Evolutionary conservation across 2,113 vertebrate genomes (phyloP), one percentile per base, ranked within the genome.

Genomic region (Upupa epops): DNA sequence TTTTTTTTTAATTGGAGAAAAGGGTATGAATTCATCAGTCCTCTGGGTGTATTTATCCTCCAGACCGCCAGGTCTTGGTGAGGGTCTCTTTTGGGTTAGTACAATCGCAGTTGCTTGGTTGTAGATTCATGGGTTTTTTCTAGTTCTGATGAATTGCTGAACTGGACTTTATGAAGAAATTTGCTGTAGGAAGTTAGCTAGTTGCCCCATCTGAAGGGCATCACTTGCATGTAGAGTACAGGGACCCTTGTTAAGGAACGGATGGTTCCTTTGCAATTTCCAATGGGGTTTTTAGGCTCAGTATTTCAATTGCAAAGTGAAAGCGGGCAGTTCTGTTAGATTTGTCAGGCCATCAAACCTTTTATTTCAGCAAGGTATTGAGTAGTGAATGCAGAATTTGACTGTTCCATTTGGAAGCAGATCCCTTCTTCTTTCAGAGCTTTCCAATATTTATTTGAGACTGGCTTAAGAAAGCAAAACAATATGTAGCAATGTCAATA

Each of bases 241-340:
- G 34, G 25, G 6, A 6, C 16, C 26, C 25, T 34, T 31, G 13
- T 20, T 51, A 42, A n/a, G 28, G 36, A 88, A 24, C 31, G 18
- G 19, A 19, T 2, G 0, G 6, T 29, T 36, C 29, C 28, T 42
- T 45, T 49, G 26, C 19, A 25, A 11, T 31, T 85, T 42, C 34
- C 1, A 0, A 31, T 64, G 32, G n/a, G 13, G 19, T 59, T 71
- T 20, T 21, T 4, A 2, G 12, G 16, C 3, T 54, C 2, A 1
- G 10, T 52, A 6, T n/a, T 84, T 84, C 48, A 48, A 16, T 42
- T 36, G 3, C 26, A 8, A 48, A 40, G 18, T 54, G 25, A 36
- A 22, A 34, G 5, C 9, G 21, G 74, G 9, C 36, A 8, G 7
- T 64, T 69, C 56, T 11, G 2, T 56, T 66, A 29, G 34, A 40